A percentile compares a stretch with the other conserved stretches of the same genome.
Evolutionary conservation across 1,140 invertebrate genomes (phyloP).

Genomic region (Hypothenemus hampei): DNA sequence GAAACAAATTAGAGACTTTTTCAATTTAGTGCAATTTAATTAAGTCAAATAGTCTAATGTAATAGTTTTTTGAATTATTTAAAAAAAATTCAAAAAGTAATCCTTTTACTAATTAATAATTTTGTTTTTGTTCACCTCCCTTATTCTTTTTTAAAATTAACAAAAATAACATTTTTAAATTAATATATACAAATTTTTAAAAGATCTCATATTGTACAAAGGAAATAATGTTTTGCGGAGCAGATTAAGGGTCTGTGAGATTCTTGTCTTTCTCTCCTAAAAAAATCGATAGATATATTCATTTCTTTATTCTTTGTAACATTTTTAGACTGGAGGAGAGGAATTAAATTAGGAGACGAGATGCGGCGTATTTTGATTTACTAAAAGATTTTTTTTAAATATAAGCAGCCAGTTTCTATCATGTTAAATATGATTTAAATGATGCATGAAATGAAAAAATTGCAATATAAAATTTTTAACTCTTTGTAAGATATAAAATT

Average conservation of each 20-base stretch:
- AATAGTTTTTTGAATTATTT: neutral
- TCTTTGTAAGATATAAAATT: too few relatives aligned
- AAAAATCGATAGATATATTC: too few relatives aligned
- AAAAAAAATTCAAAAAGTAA: neutral
- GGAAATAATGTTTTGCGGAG: constrained; percentile 10
- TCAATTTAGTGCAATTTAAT: neutral
- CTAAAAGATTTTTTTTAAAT: neutral
- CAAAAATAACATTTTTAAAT: too few relatives aligned
- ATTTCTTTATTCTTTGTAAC: constrained; percentile 3
- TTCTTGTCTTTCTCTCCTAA: neutral
- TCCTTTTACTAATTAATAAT: neutral
- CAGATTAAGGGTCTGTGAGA: constrained; percentile 7
- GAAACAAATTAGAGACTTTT: too few relatives aligned
- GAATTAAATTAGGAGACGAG: neutral
- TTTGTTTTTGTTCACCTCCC: neutral
- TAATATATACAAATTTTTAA: neutral
- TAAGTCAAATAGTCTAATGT: neutral
- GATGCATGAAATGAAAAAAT: too few relatives aligned
- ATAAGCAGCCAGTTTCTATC: neutral
- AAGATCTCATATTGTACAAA: constrained; percentile 2
- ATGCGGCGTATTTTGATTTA: neutral
- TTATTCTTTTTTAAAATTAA: neutral
- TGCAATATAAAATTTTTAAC: too few relatives aligned
- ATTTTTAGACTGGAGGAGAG: neutral
- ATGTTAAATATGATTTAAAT: too few relatives aligned